Evolutionary conservation across 1,140 invertebrate genomes (phyloP), one percentile per base, ranked within the genome.

Genomic region (Leguminivora glycinivorella): DNA sequence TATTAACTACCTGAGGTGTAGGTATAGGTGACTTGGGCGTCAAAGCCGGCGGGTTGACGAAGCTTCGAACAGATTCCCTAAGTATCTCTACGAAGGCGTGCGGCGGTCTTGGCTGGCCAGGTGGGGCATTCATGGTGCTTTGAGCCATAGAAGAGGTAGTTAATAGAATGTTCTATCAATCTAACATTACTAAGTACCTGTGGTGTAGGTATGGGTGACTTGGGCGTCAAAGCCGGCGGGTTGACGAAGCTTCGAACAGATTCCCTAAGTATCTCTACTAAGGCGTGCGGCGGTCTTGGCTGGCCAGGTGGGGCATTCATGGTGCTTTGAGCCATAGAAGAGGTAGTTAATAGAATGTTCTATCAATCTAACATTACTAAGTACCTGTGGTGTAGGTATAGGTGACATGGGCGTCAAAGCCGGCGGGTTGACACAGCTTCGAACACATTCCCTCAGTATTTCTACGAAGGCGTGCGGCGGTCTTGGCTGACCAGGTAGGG

Each of bases 31-130:
- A 94, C 88, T 95, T 96, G 25, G 94, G 91, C 79, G 95, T 94
- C 0, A 98, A 85, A 2, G 95, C 95, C 6, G 98, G 97, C 17
- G 98, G 98, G 29, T 96, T 96, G 69, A 98, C 98, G 82, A 99
- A 99, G 70, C 92, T 93, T 82, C 95, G 94, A 1, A 97, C 95
- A 0, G 97, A 96, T 69, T 99, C 98, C 80, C 95, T 94, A 12
- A 99, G 88, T 22, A 97, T 95, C 70, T 98, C 97, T 0, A 95
- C 93, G 77, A 97, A 95, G 17, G 94, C 93, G 75, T 93, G 93
- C 1, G 83, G 84, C 0, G 83, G 80, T 0, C 63, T 73, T 26
- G 74, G 77, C 52, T 56, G 70, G 0, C 58, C 79, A 6, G 25
- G 56, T 7, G 76, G 79, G 17, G 14, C 77, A 63, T 56, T 75